Conservation (phyloP, 2,888 invertebrate species). For the Bembecia ichneumoniformis region DNA sequence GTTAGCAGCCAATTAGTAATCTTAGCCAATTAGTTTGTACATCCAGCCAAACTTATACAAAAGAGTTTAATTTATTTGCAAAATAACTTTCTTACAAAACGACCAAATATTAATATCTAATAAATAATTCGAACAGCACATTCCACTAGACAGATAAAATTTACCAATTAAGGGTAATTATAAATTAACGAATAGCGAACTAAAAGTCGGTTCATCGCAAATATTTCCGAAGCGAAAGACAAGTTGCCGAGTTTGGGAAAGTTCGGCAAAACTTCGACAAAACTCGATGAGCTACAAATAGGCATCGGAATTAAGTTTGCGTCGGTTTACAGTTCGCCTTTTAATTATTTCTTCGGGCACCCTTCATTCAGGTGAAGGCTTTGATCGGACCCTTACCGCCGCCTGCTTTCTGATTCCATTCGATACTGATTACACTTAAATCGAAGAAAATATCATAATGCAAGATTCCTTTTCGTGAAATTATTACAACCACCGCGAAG, state of each 20-base stretch:
- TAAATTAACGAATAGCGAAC: slow-evolving; percentile 48
- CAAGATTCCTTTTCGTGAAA: too few species aligned
- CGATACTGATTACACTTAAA: background rate
- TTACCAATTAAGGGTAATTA: slow-evolving; percentile 61
- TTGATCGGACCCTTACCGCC: slow-evolving; percentile 26
- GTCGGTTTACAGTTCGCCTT: slow-evolving; percentile 61
- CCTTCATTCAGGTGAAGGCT: slow-evolving; percentile 47
- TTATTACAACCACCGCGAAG: too few species aligned
- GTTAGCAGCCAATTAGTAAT: too few species aligned
- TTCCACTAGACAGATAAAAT: slow-evolving; percentile 13
- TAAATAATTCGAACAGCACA: too few species aligned
- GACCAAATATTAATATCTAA: too few species aligned
- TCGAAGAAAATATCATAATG: too few species aligned
- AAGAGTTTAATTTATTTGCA: too few species aligned
- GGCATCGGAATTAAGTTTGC: slow-evolving; percentile 65
- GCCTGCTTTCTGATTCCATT: background rate
- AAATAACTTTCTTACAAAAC: too few species aligned
- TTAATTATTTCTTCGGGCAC: slow-evolving; percentile 61
- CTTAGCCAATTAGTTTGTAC: too few species aligned
- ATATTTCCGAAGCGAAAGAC: slow-evolving; percentile 44
- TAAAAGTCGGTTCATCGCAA: slow-evolving; percentile 51
- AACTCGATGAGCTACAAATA: slow-evolving; percentile 66
- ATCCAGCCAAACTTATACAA: too few species aligned
- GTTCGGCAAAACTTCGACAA: slow-evolving; percentile 31
- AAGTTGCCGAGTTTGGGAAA: slow-evolving; percentile 32